Conservation (phyloP, 1,140 invertebrate species). For the Drosophila persimilis region DNA sequence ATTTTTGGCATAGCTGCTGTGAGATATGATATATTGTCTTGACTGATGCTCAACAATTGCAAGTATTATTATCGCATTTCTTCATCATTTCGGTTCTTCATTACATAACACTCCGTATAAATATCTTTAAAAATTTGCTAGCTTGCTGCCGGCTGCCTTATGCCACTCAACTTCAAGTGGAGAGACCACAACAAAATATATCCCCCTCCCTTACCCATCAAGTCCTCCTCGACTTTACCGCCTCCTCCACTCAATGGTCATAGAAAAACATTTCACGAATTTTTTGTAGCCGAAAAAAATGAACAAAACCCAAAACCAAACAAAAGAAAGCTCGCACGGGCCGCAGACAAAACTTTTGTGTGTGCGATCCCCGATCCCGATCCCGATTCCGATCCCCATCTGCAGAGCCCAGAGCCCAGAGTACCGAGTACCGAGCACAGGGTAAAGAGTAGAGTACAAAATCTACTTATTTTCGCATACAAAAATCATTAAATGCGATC, state of each 20-base stretch:
- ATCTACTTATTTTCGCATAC: constrained; percentile 81
- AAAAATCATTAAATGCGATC: constrained; percentile 80
- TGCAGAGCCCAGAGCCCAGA: constrained; percentile 53
- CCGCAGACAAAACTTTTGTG: constrained; percentile 60
- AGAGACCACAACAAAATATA: constrained; percentile 41
- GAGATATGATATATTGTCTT: too few relatives aligned
- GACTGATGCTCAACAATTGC: constrained; percentile 15
- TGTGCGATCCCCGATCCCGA: constrained; percentile 58
- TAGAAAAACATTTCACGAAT: constrained; percentile 57
- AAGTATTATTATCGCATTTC: constrained; percentile 11
- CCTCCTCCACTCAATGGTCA: constrained; percentile 51
- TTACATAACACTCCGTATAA: constrained; percentile 52
- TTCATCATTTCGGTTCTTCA: constrained; percentile 31
- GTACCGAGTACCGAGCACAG: too few relatives aligned
- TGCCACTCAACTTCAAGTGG: constrained; percentile 60
- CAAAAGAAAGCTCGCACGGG: constrained; percentile 76
- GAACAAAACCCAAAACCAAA: constrained; percentile 37
- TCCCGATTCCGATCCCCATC: constrained; percentile 51
- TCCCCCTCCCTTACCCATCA: background rate
- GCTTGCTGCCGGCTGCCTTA: constrained; percentile 30
- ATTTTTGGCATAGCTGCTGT: too few relatives aligned
- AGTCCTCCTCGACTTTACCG: constrained; percentile 17
- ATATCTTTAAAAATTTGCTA: constrained; percentile 17
- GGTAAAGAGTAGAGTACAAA: constrained; percentile 50
- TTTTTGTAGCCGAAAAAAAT: constrained; percentile 23